Evolutionary conservation across 2,888 invertebrate genomes (phyloP), one percentile per base, ranked within the genome.

Genomic region (Allacma fusca): DNA sequence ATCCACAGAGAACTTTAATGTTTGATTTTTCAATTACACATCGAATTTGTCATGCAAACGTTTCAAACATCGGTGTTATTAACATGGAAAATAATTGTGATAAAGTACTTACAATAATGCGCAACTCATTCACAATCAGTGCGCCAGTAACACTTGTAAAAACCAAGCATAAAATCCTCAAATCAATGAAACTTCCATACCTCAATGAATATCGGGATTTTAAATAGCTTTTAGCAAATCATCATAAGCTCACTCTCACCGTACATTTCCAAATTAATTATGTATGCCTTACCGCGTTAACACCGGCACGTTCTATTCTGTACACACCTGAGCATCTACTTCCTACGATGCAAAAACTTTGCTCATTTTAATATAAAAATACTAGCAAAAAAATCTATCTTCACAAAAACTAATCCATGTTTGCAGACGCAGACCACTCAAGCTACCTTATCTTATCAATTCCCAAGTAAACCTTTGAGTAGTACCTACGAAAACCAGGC

Each of bases 21-120:
- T 62, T 62, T 50, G n/a, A 62, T 62, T 62, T 62, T 62, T 62
- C 23, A 62, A 23, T 62, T 62, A 62, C 24, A 12, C 16, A 12
- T 12, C 5, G 16, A 2, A 50, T 50, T 19, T 50, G 50, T 13
- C 50, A 50, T 50, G 50, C 50, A 34, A 34, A 34, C 34, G 4
- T 34, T 34, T 9, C 12, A 24, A 12, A 62, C 65, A 65, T 4
- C 65, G 4, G 28, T 26, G 4, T 13, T 24, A 62, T 23, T 23
- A 62, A 62, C 12, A 21, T 13, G 23, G 2, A 21, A 13, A 26
- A 62, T 62, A 19, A 62, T 13, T 24, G 1, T n/a, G n/a, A n/a
- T n/a, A n/a, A n/a, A n/a, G n/a, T n/a, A n/a, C n/a, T n/a, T n/a
- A n/a, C n/a, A n/a, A n/a, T n/a, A n/a, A n/a, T n/a, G n/a, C n/a